Evolutionary conservation across 2,113 vertebrate species (phyloP).

Genomic region (Australoheros scitulus): DNA sequence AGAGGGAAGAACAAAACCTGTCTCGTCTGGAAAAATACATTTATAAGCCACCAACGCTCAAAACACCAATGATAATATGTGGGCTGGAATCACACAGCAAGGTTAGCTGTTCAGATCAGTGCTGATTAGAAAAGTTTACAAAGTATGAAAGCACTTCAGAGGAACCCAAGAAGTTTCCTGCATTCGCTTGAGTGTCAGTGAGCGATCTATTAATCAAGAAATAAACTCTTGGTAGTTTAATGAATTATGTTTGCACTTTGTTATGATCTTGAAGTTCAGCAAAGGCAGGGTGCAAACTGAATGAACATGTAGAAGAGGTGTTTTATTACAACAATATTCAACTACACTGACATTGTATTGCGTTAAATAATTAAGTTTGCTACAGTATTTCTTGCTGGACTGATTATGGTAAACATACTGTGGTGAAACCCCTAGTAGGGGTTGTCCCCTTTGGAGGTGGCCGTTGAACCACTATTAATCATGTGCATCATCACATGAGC

Average conservation of each 20-base stretch:
- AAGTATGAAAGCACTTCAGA: slow-evolving; percentile 14
- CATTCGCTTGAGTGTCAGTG: neutral
- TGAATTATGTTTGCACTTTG: neutral
- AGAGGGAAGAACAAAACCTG: slow-evolving; percentile 53
- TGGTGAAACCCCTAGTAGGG: too few species aligned
- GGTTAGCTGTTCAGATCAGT: neutral
- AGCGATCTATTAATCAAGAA: slow-evolving; percentile 28
- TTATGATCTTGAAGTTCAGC: neutral
- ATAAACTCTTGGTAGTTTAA: slow-evolving; percentile 25
- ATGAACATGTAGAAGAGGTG: neutral
- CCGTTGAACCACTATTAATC: too few species aligned
- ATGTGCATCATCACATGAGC: too few species aligned
- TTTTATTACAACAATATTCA: neutral
- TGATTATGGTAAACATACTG: too few species aligned
- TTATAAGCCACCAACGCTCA: slow-evolving; percentile 26
- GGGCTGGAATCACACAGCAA: slow-evolving; percentile 21
- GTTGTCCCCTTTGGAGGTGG: too few species aligned
- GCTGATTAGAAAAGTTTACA: slow-evolving; percentile 53
- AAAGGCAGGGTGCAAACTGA: neutral
- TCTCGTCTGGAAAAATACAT: slow-evolving; percentile 47
- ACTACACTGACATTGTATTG: too few species aligned
- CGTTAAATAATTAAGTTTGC: too few species aligned
- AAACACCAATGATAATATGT: neutral
- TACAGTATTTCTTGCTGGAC: too few species aligned
- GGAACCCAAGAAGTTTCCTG: neutral